Evolutionary conservation across 2,113 vertebrate genomes (phyloP), one percentile per base, ranked within the genome.

Genomic region (Perca flavescens): DNA sequence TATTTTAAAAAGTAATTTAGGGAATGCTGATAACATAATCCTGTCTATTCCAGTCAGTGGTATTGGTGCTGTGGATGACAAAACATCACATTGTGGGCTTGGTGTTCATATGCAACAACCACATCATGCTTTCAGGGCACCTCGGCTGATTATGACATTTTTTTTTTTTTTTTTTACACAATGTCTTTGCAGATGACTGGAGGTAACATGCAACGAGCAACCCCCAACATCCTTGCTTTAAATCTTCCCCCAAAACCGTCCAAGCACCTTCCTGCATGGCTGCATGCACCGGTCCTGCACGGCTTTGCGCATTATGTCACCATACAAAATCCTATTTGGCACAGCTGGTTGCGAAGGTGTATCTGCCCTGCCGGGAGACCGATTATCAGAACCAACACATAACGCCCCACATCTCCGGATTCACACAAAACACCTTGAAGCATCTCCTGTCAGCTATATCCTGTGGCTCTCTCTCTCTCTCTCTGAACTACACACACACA

Each of bases 221-320:
- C 16, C 16, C 12, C 47, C 34, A 16, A 16, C 16, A 8, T 47
- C 14, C 13, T 31, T 10, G 16, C 60, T 36, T 7, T 46, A 4
- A 11, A 64, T 12, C 43, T 8, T 6, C 4, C 16, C 17, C 17
- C 49, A 19, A 53, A 77, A 47, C 8, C 56, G 2, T 15, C 1
- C 56, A 21, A 3, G 40, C 73, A 57, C 15, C 85, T 62, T 31
- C 50, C 25, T 46, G n/a, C 64, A 25, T 2, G 43, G 43, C 64
- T 53, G 49, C 28, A 31, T 34, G 80, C 80, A 52, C 69, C 76
- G 82, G 81, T 65, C 49, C 80, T 53, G 62, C 70, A 64, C 60
- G 58, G 84, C 50, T 86, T 80, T 85, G 89, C 86, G 93, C 89
- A 91, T 91, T 91, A 90, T 90, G 91, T 82, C 87, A 74, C 79